Evolutionary conservation across 2,113 vertebrate species (phyloP).

Genomic region (Odobenus rosmarus): DNA sequence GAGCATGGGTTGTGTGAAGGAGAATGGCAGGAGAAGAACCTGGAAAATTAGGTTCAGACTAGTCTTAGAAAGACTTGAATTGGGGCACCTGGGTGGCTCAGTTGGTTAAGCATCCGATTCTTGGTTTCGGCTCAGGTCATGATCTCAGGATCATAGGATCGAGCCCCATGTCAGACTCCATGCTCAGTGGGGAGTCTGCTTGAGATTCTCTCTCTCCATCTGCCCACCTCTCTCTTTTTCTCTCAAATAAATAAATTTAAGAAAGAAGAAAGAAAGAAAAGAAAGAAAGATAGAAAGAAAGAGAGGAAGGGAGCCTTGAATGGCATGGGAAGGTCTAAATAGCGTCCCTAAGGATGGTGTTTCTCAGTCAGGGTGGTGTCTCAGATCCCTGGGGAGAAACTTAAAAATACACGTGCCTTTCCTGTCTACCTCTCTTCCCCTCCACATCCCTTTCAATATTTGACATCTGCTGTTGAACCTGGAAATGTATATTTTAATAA

Average conservation of each 20-base stretch:
- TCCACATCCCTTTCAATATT: neutral
- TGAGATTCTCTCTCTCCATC: neutral
- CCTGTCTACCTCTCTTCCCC: neutral
- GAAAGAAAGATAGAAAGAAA: too few species aligned
- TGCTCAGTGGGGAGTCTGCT: neutral
- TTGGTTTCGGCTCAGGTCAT: neutral
- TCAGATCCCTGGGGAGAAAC: neutral
- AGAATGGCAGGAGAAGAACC: neutral
- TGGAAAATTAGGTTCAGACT: neutral
- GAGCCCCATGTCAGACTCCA: neutral
- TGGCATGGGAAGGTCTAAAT: neutral
- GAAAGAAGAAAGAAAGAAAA: too few species aligned
- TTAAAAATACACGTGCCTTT: neutral
- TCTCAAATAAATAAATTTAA: too few species aligned
- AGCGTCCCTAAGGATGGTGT: too few species aligned
- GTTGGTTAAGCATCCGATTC: neutral
- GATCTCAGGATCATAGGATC: neutral
- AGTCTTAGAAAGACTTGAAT: neutral
- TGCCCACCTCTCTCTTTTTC: neutral
- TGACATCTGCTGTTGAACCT: neutral
- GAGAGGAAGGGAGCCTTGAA: too few species aligned
- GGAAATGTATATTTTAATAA: neutral
- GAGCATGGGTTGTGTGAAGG: neutral
- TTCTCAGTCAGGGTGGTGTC: neutral
- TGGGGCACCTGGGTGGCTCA: neutral